These are phyloP conservation scores for Hymenopus coronatus DNA, from an alignment of 2,888 invertebrate species.

Conservation along the genomic window DNA sequence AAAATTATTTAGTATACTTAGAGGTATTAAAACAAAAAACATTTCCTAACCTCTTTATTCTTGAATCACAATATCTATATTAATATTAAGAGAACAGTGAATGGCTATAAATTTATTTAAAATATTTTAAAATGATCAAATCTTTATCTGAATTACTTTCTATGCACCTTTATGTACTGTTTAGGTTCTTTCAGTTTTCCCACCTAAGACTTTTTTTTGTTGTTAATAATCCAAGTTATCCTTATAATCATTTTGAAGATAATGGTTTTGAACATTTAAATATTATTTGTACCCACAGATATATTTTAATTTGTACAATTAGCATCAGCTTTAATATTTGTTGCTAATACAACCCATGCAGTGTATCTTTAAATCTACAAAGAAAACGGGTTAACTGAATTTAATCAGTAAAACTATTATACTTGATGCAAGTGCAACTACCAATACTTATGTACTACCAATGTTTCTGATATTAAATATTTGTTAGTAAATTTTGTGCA, in stretches of 20 bases:
- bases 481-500: conserved; percentile 38
- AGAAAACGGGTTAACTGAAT: background rate
- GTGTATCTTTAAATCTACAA: background rate
- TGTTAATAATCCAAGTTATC: too few species aligned
- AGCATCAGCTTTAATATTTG: background rate
- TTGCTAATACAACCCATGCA: background rate
- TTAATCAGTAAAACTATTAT: background rate
- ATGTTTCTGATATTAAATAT: conserved; percentile 20
- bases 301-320: background rate
- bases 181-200: too few species aligned
- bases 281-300: background rate
- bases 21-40: background rate
- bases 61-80: background rate
- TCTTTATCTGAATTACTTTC: too few species aligned
- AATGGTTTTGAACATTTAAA: background rate
- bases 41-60: background rate
- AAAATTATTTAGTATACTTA: background rate
- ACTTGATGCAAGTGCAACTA: background rate
- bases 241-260: too few species aligned
- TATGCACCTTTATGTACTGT: too few species aligned
- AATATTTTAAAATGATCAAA: background rate
- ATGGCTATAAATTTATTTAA: background rate
- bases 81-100: background rate
- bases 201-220: too few species aligned
- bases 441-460: background rate